Percentiles rank a stretch among this genome's conserved stretches.
These are phyloP conservation scores for Acanthisitta chloris DNA, from an alignment of 2,113 vertebrate genomes.

Conservation along the genomic window DNA sequence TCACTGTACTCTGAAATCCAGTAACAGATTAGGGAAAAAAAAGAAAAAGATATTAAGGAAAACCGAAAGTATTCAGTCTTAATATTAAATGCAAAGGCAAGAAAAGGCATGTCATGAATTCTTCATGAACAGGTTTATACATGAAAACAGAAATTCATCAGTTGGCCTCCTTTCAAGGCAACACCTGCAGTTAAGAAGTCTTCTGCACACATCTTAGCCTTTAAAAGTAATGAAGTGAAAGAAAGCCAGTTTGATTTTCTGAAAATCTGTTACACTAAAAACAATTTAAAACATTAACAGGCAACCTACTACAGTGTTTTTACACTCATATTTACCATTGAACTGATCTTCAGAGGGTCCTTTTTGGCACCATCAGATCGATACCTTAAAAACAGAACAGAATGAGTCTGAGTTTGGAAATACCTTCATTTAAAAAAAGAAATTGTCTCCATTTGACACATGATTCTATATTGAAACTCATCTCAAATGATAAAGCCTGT, in stretches of 20 bases:
- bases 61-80: fast-evolving
- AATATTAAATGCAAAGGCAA: neutral
- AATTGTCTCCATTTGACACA: neutral
- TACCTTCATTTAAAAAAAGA: neutral
- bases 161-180: neutral
- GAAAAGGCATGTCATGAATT: neutral
- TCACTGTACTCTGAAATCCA: neutral
- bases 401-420: neutral
- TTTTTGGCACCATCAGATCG: constrained; percentile 95
- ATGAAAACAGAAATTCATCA: neutral
- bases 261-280: neutral
- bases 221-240: neutral
- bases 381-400: constrained; percentile 78
- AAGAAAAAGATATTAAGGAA: neutral
- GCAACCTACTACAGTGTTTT: neutral
- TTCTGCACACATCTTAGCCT: neutral
- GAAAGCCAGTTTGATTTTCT: neutral
- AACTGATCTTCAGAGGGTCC: constrained; percentile 93
- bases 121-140: neutral
- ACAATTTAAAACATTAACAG: neutral
- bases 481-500: neutral
- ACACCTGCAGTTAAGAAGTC: neutral
- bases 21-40: neutral
- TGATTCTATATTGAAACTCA: neutral
- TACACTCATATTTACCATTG: constrained; percentile 83